phyloP scores from a whole-genome alignment of 2,888 invertebrate genomes.

The Thelaira solivaga region DNA sequence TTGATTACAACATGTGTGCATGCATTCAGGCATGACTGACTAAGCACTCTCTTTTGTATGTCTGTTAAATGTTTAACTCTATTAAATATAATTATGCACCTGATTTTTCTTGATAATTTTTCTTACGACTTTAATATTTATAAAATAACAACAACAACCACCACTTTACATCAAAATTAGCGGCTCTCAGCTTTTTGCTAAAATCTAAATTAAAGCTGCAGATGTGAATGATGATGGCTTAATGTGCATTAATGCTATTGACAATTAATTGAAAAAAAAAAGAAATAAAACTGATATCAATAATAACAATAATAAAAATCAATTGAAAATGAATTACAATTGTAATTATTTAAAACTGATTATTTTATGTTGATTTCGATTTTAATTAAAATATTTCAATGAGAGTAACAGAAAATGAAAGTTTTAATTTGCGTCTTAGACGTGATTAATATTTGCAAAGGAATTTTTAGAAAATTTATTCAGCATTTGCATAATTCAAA shows the following conservation, averaged over 20 bases:
- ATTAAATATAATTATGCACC: slow-evolving; percentile 15
- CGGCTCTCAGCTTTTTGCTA: not conserved
- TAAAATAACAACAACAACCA: not conserved
- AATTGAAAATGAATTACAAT: slow-evolving; percentile 53
- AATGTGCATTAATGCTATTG: slow-evolving; percentile 12
- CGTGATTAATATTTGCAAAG: slow-evolving; percentile 7
- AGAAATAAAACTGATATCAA: slow-evolving; percentile 27
- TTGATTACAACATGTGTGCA: not conserved
- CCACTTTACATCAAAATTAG: slow-evolving; percentile 4
- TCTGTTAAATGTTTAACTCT: slow-evolving; percentile 6
- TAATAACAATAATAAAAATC: slow-evolving; percentile 9
- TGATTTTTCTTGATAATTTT: slow-evolving; percentile 50
- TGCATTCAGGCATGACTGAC: not conserved
- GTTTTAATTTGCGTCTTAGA: slow-evolving; percentile 29
- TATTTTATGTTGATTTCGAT: slow-evolving; percentile 30
- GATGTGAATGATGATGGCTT: slow-evolving; percentile 27
- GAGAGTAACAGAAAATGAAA: slow-evolving; percentile 46
- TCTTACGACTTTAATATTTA: not conserved
- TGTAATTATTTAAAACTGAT: slow-evolving; percentile 47
- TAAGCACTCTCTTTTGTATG: no score
- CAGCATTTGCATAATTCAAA: not conserved
- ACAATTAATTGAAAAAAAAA: slow-evolving; percentile 5
- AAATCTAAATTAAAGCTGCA: slow-evolving; percentile 29
- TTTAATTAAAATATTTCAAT: slow-evolving; percentile 48
- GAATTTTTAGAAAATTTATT: not conserved